Evolutionary conservation across 2,888 invertebrate genomes (phyloP), one percentile per base, ranked within the genome.

Genomic region (Melanchra persicariae): DNA sequence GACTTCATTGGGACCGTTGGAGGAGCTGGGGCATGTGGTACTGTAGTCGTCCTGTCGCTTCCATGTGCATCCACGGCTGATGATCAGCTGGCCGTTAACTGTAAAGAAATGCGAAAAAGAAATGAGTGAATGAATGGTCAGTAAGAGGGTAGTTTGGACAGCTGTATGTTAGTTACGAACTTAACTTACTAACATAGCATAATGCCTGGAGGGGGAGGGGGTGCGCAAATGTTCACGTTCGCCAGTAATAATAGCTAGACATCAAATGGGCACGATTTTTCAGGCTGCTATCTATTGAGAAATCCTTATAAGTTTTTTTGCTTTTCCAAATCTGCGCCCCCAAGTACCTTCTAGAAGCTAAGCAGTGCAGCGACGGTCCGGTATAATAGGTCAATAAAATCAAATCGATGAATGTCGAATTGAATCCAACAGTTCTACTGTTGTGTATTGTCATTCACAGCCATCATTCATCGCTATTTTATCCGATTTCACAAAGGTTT

Each of bases 41-140:
- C 94, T 91, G 86, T 93, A 94, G 89, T 96, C 96, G 70, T 96
- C 96, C 54, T 92, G 91, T 51, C 96, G 94, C 82, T 97, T 96
- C 96, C 96, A 96, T 12, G 96, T 96, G 92, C 97, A 97, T 24
- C 97, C 96, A 71, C 97, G 95, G 78, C 96, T 95, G 61, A 97
- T 92, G 6, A 96, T 91, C 77, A 94, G 86, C 60, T 95, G 93
- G 5, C 96, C 96, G 86, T 95, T 95, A 19, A 96, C 97, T 97
- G 94, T 54, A 94, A 95, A 84, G 70, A 63, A 68, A 80, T 17
- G 24, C 4, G 8, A 49, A 58, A n/a, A 58, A 49, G 43, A 66
- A 52, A 45, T 45, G n/a, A 79, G 54, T 59, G 59, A 52, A 24
- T 26, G 52, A 3, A 40, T 0, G 4, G 40, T 40, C 40, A 40